phyloP scores from a whole-genome alignment of 2,797 vertebrate genomes.

The Siniperca scherzeri region DNA sequence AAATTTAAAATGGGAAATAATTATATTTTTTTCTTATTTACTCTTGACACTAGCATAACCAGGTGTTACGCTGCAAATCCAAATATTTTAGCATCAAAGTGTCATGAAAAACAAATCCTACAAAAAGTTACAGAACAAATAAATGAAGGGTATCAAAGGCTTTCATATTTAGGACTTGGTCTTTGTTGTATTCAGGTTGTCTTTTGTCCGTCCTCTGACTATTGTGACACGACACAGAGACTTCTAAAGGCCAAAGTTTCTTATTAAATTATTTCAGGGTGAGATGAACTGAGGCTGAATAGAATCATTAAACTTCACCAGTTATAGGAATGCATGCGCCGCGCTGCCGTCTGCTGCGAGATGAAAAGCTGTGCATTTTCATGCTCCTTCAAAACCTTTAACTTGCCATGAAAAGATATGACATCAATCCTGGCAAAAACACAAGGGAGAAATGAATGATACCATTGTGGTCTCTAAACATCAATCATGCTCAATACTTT shows the following conservation, averaged over 20 bases:
- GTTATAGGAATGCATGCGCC: conserved; percentile 85
- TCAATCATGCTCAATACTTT: conserved; percentile 94
- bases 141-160: conserved; percentile 81
- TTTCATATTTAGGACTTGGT: conserved; percentile 81
- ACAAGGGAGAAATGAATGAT: conserved; percentile 96
- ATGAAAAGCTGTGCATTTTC: conserved; percentile 91
- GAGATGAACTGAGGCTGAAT: conserved; percentile 89
- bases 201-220: conserved; percentile 84
- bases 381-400: conserved; percentile 92
- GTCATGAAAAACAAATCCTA: conserved; percentile 75
- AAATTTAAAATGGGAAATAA: conserved; percentile 20
- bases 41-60: conserved; percentile 15
- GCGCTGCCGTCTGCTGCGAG: conserved; percentile 82
- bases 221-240: conserved; percentile 86
- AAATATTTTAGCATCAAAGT: conserved; percentile 76
- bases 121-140: conserved; percentile 81
- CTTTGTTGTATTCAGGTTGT: conserved; percentile 83
- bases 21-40: background rate
- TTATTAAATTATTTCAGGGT: conserved; percentile 95
- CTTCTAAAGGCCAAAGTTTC: conserved; percentile 85
- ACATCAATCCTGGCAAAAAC: conserved; percentile 95
- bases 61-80: conserved; percentile 43
- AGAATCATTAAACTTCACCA: conserved; percentile 92
- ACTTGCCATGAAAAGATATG: conserved; percentile 99
- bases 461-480: conserved; percentile 95